Evolutionary conservation across 2,113 vertebrate species (phyloP).

Genomic region (Neodontobutis hainanensis): DNA sequence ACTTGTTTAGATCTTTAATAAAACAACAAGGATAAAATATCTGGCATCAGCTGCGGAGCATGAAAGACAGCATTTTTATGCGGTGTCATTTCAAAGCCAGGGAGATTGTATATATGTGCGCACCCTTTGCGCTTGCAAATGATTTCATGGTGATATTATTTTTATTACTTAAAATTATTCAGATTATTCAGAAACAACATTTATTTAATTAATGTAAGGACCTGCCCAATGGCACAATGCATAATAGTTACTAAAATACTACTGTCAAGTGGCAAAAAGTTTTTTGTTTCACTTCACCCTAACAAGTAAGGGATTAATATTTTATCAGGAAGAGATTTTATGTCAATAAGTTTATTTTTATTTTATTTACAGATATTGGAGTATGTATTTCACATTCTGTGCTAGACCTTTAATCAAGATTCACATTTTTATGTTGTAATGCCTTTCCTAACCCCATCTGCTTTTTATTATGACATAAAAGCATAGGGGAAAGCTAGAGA

Average conservation of each 20-base stretch:
- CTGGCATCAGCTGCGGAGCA: constrained; percentile 66
- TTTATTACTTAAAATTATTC: constrained; percentile 65
- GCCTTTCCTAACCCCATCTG: not conserved
- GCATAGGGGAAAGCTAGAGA: not conserved
- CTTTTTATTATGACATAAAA: not conserved
- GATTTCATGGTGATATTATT: constrained; percentile 67
- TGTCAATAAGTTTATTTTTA: too few relatives aligned
- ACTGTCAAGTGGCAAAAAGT: constrained; percentile 7
- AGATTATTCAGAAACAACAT: constrained; percentile 52
- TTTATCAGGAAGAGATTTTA: too few relatives aligned
- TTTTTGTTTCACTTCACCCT: constrained; percentile 43
- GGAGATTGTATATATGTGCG: constrained; percentile 25
- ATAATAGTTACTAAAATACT: constrained; percentile 41
- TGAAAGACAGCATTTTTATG: constrained; percentile 64
- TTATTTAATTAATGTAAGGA: constrained; percentile 8
- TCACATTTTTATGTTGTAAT: not conserved
- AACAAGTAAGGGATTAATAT: too few relatives aligned
- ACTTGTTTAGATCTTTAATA: constrained; percentile 81
- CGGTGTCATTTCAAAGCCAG: constrained; percentile 65
- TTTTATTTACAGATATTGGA: too few relatives aligned
- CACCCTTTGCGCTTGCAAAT: constrained; percentile 68
- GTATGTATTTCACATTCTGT: too few relatives aligned
- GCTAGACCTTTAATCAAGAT: too few relatives aligned
- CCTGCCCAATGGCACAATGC: constrained; percentile 49
- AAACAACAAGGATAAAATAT: constrained; percentile 79